Evolutionary conservation across 2,113 vertebrate genomes (phyloP).

Genomic region (Chelonoidis abingdonii): DNA sequence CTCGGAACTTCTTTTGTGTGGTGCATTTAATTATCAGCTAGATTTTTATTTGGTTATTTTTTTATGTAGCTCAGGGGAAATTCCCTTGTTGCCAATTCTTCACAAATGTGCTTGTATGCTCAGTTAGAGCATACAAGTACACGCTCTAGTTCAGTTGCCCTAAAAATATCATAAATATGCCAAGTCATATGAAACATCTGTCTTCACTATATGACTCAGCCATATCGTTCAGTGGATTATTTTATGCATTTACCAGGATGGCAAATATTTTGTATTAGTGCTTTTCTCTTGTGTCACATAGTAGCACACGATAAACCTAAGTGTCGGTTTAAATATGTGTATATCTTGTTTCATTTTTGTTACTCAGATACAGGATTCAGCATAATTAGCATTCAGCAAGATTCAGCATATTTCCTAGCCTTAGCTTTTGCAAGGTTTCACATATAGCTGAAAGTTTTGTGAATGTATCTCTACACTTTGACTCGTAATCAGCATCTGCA

Average conservation of each 20-base stretch:
- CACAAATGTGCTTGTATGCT: not conserved
- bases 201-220: not conserved
- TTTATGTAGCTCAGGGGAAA: not conserved
- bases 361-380: not conserved
- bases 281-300: not conserved
- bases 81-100: not conserved
- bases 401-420: not conserved
- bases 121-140: not conserved
- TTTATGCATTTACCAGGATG: not conserved
- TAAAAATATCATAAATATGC: not conserved
- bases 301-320: not conserved
- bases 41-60: not conserved
- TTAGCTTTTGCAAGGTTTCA: not conserved
- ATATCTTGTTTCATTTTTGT: not conserved
- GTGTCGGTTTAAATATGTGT: not conserved
- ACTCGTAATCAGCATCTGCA: not conserved
- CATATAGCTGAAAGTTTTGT: not conserved
- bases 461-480: not conserved
- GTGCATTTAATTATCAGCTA: not conserved
- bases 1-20: accelerated
- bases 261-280: not conserved
- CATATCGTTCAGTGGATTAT: not conserved
- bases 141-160: not conserved
- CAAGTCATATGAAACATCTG: not conserved
- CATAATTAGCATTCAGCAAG: not conserved